These are phyloP conservation scores for Paradisaea rubra DNA, from an alignment of 2,113 vertebrate genomes.

Conservation along the genomic window DNA sequence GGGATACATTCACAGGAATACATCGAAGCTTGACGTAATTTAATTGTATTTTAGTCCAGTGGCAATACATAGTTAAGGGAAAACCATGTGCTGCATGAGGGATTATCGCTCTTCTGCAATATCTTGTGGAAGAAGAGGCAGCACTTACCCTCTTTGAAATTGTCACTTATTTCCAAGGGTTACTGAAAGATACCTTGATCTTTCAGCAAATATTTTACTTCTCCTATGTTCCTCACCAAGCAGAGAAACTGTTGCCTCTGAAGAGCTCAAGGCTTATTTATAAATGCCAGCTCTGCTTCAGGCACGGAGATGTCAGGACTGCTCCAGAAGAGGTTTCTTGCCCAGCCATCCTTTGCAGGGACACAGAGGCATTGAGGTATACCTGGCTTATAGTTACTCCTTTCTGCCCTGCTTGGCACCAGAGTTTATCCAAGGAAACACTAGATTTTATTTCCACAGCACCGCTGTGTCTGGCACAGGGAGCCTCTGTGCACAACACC, in stretches of 20 bases:
- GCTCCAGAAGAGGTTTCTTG: not conserved
- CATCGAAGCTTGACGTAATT: not conserved
- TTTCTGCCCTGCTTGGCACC: not conserved
- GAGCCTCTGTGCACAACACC: not conserved
- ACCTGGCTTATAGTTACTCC: not conserved
- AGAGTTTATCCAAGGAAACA: not conserved
- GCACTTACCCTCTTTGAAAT: not conserved
- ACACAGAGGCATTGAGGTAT: not conserved
- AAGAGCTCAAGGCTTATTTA: not conserved
- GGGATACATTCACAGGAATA: not conserved
- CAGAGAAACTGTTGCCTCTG: not conserved
- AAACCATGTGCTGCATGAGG: not conserved
- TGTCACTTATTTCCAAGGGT: not conserved
- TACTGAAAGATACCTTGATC: not conserved
- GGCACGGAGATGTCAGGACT: not conserved
- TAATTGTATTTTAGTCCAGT: not conserved
- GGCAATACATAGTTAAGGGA: not conserved
- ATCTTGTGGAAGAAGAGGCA: not conserved
- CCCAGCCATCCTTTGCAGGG: not conserved
- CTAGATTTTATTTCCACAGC: not conserved
- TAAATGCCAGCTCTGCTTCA: not conserved
- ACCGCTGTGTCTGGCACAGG: not conserved
- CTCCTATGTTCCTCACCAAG: not conserved
- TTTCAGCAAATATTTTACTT: not conserved
- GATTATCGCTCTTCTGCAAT: rapidly evolving